These are phyloP conservation scores for Drosophila phalerata DNA, from an alignment of 2,888 invertebrate species.

Conservation along the genomic window DNA sequence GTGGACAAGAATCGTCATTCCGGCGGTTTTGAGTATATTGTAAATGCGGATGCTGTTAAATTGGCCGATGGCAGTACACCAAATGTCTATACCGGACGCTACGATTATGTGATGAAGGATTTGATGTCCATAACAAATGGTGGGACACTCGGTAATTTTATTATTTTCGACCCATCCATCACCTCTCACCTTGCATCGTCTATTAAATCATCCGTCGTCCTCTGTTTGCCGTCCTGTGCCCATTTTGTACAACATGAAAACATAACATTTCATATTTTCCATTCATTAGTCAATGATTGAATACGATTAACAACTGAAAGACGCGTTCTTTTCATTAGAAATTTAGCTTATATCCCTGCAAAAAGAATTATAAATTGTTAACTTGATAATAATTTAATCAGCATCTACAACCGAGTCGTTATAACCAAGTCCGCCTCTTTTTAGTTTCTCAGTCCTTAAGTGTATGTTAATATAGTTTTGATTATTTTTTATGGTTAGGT, in stretches of 20 bases:
- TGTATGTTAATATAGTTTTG: too few species aligned
- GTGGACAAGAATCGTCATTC: conserved; percentile 83
- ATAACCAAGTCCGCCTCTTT: too few species aligned
- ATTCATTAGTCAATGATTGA: conserved; percentile 8
- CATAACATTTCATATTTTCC: not conserved
- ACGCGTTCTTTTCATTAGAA: not conserved
- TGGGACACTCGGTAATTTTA: conserved; percentile 82
- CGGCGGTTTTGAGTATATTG: conserved; percentile 84
- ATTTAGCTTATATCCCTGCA: not conserved
- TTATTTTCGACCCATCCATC: conserved; percentile 18
- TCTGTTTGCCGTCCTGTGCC: not conserved
- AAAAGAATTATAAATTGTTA: too few species aligned
- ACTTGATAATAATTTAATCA: too few species aligned
- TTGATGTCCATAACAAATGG: conserved; percentile 85
- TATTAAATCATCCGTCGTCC: not conserved
- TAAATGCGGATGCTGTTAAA: conserved; percentile 84
- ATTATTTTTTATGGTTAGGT: too few species aligned
- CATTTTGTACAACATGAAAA: conserved; percentile 4
- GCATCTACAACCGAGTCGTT: too few species aligned
- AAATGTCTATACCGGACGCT: conserved; percentile 83
- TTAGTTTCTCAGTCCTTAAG: too few species aligned
- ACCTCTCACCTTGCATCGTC: not conserved
- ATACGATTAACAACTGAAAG: not conserved
- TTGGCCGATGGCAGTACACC: conserved; percentile 71
- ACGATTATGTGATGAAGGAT: conserved; percentile 85